These are phyloP conservation scores for Orchesellides sinensis DNA, from an alignment of 2,888 invertebrate species.

Conservation along the genomic window DNA sequence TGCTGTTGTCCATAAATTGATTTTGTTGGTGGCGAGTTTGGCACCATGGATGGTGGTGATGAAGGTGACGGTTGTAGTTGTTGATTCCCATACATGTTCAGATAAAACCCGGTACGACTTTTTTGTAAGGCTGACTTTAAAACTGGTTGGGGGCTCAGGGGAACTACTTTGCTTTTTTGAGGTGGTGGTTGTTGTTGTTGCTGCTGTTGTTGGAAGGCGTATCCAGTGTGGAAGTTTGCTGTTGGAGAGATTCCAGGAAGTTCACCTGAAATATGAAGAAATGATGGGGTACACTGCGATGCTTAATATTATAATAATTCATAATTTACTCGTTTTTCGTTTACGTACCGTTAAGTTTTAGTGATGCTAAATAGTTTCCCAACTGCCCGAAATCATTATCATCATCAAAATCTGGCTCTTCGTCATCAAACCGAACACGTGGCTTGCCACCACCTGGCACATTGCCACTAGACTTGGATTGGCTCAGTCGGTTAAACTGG, in stretches of 20 bases:
- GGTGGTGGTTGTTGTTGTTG: constrained; percentile 28
- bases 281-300: too few relatives aligned
- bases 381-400: constrained; percentile 78
- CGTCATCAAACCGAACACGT: constrained; percentile 69
- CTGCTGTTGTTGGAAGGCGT: constrained; percentile 37
- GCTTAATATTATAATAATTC: neutral
- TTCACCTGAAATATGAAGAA: constrained; percentile 26
- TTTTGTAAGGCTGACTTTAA: constrained; percentile 56
- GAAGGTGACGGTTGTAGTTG: constrained; percentile 12
- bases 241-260: constrained; percentile 24
- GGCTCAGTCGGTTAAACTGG: constrained; percentile 77
- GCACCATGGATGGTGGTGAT: neutral
- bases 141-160: constrained; percentile 44
- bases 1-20: constrained; percentile 22
- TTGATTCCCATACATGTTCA: constrained; percentile 58
- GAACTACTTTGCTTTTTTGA: constrained; percentile 21
- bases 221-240: constrained; percentile 26
- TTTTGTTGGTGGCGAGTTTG: constrained; percentile 39
- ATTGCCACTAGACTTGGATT: constrained; percentile 86
- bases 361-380: constrained; percentile 79
- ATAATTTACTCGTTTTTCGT: neutral
- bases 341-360: constrained; percentile 56
- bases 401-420: constrained; percentile 44
- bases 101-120: constrained; percentile 61
- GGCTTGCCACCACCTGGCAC: constrained; percentile 77